Evolutionary conservation across 2,113 vertebrate genomes (phyloP), one percentile per base, ranked within the genome.

Genomic region (Illadopsis cleaveri): DNA sequence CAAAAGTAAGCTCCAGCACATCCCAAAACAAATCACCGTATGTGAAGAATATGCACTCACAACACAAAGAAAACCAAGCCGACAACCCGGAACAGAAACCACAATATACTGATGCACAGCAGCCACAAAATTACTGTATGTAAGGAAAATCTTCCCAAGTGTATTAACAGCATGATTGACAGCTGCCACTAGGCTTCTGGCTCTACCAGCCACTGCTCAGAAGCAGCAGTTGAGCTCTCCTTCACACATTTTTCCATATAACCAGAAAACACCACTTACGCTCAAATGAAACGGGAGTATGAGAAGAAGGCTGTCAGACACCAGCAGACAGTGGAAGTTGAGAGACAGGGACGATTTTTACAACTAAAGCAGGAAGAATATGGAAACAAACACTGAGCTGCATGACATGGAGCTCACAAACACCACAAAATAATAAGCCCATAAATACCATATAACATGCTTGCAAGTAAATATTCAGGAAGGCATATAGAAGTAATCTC

Each of bases 231-330:
- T 77, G 11, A 28, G 37, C 12, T 70, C 19, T 40, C 50, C 45
- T 53, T 50, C 44, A 64, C 44, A 47, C 9, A 19, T 15, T 40
- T 75, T 75, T 12, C 22, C 47, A 18, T 30, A 3, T 2, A 64
- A 82, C 24, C 64, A 40, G 28, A 53, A 86, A 86, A 62, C 0
- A 6, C 28, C 2, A 19, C 11, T 54, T 10, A 40, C 2, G 11
- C n/a, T 56, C 12, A 60, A 60, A 72, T 47, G 15, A 65, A 90
- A 79, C 0, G 0, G 5, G 38, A 66, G 1, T 15, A 17, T 12
- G 72, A 82, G 4, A 50, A 51, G 38, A 22, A 31, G 30, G 21
- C 42, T 94, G 22, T 37, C 37, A 69, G 40, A 56, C 8, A 77
- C 45, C 31, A 92, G 50, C 28, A 35, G 25, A 68, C 14, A 58